Evolutionary conservation across 2,888 invertebrate species (phyloP).

Genomic region (Drosophila kambysellisi): DNA sequence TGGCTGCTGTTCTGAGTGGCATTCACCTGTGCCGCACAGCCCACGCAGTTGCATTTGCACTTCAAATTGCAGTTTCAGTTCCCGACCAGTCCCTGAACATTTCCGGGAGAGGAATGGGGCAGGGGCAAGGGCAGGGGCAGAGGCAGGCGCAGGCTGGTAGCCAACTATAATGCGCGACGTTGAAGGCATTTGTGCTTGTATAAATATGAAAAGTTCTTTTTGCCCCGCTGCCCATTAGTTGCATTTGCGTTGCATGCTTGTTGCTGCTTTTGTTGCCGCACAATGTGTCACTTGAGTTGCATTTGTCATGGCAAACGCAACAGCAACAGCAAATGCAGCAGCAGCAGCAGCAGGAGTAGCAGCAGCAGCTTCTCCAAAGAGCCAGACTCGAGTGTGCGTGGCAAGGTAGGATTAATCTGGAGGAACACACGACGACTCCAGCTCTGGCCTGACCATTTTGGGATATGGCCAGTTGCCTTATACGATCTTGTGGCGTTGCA

Average conservation of each 20-base stretch:
- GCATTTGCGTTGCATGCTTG: constrained; percentile 58
- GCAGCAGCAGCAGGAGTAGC: constrained; percentile 26
- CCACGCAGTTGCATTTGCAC: constrained; percentile 56
- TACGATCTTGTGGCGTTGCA: constrained; percentile 44
- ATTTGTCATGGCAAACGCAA: constrained; percentile 68
- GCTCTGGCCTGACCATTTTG: constrained; percentile 68
- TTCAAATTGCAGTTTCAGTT: constrained; percentile 22
- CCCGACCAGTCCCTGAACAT: constrained; percentile 59
- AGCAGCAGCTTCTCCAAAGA: constrained; percentile 52
- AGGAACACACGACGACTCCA: constrained; percentile 3
- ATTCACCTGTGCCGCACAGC: constrained; percentile 71
- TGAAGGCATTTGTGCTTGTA: constrained; percentile 60
- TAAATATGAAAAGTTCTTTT: constrained; percentile 61
- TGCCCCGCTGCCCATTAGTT: constrained; percentile 57
- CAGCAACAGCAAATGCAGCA: constrained; percentile 13
- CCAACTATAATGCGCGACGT: constrained; percentile 57
- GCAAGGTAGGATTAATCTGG: constrained; percentile 25
- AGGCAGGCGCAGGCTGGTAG: constrained; percentile 7
- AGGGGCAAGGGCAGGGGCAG: background rate
- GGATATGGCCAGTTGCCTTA: constrained; percentile 73
- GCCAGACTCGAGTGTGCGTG: constrained; percentile 41
- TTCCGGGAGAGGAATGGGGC: constrained; percentile 39
- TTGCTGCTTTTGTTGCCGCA: constrained; percentile 57
- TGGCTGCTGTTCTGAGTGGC: constrained; percentile 65
- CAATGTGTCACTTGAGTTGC: constrained; percentile 81